Base-by-base conservation (phyloP, 2,888 invertebrate genomes). In the Melieria crassipennis region DNA sequence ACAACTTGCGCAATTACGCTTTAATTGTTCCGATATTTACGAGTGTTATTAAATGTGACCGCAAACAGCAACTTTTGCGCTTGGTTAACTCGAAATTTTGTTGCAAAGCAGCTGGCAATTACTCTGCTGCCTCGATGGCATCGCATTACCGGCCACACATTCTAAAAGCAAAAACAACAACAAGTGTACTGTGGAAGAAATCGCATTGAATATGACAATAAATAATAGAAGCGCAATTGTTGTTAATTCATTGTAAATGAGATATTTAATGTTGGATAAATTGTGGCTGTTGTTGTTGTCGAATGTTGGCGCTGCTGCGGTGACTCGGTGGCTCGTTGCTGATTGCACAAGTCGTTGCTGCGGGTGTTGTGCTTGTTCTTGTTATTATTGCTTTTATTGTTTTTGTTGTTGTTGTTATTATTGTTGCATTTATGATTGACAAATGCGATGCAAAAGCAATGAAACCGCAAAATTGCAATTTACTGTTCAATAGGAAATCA, bases 51-150 rank as follows among this genome's bases (percentile, higher is more conserved):
- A 7, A 50, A 11, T 52, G 13, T 52, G 11, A 48, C 47, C 50
- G 52, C 64, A 52, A 62, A 62, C n/a, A 46, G 46, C 64, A 48
- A 64, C 11, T 64, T 64, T 64, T 50, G 48, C 64, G 64, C 64
- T 50, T 64, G 50, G 48, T 64, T 64, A 64, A 64, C 48, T 48
- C 30, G 16, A 64, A 50, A 45, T 64, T 30, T 50, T 48, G 30
- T 16, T 16, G 7, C 11, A 16, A 50, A 48, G 9, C 16, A 64
- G 64, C 13, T 11, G 30, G 4, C 64, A 64, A 64, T 64, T 64
- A 64, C 50, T 16, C 16, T 16, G 30, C 30, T 30, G 30, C 3
- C 30, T 50, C 30, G 10, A 50, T 64, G 11, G 64, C 48, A 48
- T 64, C 64, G 16, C 7, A 64, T 64, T 64, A 64, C 64, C 30